Percentiles rank a stretch among this genome's conserved stretches.
These are phyloP conservation scores for Pyrrhosoma nymphula DNA, from an alignment of 2,888 invertebrate species.

Conservation along the genomic window DNA sequence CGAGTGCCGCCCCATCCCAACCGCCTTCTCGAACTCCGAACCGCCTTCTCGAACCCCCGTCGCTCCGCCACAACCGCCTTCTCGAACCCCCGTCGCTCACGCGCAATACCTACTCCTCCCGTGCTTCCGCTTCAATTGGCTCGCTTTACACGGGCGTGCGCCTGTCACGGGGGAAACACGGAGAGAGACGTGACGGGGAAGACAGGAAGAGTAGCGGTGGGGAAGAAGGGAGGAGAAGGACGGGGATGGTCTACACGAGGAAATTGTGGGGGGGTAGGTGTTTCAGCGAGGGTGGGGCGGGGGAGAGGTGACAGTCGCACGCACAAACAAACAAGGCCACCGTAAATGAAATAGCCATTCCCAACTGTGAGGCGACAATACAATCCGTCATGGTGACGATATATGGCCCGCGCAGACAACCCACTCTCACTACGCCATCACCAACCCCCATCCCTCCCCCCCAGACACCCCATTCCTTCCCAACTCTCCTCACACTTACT, in stretches of 20 bases:
- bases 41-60: too few species aligned
- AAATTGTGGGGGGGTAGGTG: too few species aligned
- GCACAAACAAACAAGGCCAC: background rate
- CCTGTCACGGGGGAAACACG: background rate
- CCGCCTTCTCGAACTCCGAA: too few species aligned
- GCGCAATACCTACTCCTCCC: background rate
- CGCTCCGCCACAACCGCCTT: too few species aligned
- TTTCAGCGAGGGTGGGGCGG: background rate
- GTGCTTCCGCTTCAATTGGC: background rate
- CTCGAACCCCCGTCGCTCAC: too few species aligned
- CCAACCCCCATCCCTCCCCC: background rate
- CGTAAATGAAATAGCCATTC: conserved; percentile 28
- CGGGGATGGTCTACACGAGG: background rate
- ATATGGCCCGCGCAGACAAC: background rate
- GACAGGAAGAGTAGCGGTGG: background rate
- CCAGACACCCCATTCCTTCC: background rate
- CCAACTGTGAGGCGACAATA: conserved; percentile 1
- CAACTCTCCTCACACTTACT: background rate
- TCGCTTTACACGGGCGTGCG: background rate
- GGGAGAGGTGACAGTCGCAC: background rate
- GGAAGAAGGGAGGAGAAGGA: background rate
- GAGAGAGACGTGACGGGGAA: background rate
- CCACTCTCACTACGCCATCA: background rate
- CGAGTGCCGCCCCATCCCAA: too few species aligned
- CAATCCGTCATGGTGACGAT: conserved; percentile 15